These are phyloP conservation scores for Takifugu flavidus DNA, from an alignment of 2,113 vertebrate species.

Conservation along the genomic window DNA sequence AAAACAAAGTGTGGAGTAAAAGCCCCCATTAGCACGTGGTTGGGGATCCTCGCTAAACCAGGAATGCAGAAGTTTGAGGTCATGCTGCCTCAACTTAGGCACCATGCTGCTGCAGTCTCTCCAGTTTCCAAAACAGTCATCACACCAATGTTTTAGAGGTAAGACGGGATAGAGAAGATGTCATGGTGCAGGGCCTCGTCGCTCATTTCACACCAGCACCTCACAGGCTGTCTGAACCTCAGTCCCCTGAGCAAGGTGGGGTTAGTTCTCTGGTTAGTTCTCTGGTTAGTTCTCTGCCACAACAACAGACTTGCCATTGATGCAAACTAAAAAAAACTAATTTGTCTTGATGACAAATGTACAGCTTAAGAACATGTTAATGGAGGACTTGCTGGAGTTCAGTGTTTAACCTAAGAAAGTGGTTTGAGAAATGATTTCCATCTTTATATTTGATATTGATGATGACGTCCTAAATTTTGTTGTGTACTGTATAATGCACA, in stretches of 20 bases:
- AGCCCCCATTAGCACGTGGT: slow-evolving; percentile 42
- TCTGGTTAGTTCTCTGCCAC: background rate
- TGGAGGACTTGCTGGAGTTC: too few relatives aligned
- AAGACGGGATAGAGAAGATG: slow-evolving; percentile 7
- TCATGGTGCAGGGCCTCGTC: too few relatives aligned
- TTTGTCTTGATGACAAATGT: too few relatives aligned
- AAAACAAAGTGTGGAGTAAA: slow-evolving; percentile 30
- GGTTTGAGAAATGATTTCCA: too few relatives aligned
- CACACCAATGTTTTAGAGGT: slow-evolving; percentile 33
- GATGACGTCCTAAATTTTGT: too few relatives aligned
- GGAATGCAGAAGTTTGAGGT: slow-evolving; percentile 62
- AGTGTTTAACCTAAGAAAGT: too few relatives aligned
- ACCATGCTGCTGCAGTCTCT: slow-evolving; percentile 56
- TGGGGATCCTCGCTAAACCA: slow-evolving; percentile 49
- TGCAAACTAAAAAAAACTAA: too few relatives aligned
- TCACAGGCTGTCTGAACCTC: slow-evolving; percentile 43
- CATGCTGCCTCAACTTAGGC: slow-evolving; percentile 50
- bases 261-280: slow-evolving; percentile 2
- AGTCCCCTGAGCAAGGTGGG: slow-evolving; percentile 24
- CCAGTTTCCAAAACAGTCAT: slow-evolving; percentile 58
- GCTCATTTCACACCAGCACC: slow-evolving; percentile 12
- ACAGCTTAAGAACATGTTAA: too few relatives aligned
- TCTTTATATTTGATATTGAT: too few relatives aligned
- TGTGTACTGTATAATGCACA: too few relatives aligned
- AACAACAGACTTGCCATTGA: background rate